Base-by-base conservation (phyloP, 2,888 invertebrate species). In the Synergus gifuensis region DNA sequence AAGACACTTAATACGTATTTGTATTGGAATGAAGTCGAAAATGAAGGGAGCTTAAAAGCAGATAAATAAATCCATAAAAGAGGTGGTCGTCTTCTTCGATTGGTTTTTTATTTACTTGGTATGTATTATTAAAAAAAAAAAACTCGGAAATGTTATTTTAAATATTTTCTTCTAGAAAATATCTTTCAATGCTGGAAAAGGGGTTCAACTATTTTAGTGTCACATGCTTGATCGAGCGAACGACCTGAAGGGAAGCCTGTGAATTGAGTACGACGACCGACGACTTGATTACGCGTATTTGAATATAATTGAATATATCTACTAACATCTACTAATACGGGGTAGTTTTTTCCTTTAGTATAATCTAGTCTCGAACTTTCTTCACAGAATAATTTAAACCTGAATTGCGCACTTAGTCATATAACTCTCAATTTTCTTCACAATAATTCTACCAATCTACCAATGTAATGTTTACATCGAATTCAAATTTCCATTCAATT, bases 391-490 rank as follows among this genome's bases (percentile, higher is more conserved):
- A 58, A 58, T n/a, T 58, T 18, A 9, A 58, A 49, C 28, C 22
- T 69, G 49, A 69, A 49, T 69, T 69, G 49, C 36, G 49, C 69
- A 69, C 8, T 64, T 46, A 69, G 28, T 49, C 36, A 46, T 16
- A 28, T 69, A 69, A 36, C 69, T 69, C 28, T 69, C 49, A 69
- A 69, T 69, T 69, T 69, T 36, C 49, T 49, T 69, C 69, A 69
- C 28, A 69, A 49, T 28, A 69, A 49, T 69, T 46, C 36, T 46
- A 11, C 46, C 22, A 22, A 49, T 69, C 36, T 49, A 16, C 46
- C 22, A 22, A 49, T 69, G 28, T 49, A 14, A 54, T 54, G 0
- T n/a, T n/a, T n/a, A 54, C 7, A n/a, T 54, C n/a, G n/a, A n/a
- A 54, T n/a, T n/a, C 54, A 54, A 54, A 54, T 5, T 54, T 54